phyloP scores from a whole-genome alignment of 2,888 invertebrate genomes.

The Marronus borbonicus region DNA sequence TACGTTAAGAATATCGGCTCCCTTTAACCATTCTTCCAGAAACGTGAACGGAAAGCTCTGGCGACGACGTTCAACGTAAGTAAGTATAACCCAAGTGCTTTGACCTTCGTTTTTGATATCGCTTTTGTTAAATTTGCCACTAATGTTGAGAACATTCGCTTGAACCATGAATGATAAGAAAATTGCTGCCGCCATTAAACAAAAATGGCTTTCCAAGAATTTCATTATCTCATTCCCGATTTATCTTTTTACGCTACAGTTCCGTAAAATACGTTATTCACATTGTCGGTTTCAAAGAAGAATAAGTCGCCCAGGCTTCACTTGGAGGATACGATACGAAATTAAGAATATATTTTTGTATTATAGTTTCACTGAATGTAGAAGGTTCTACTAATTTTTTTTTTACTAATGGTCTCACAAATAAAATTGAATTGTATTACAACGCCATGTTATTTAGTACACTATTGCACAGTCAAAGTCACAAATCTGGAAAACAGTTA shows the following conservation, averaged over 20 bases:
- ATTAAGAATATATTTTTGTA: too few relatives aligned
- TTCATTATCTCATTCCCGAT: not conserved
- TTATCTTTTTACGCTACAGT: not conserved
- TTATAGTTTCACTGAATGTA: too few relatives aligned
- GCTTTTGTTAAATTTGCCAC: conserved; percentile 7
- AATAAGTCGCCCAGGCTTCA: too few relatives aligned
- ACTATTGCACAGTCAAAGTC: too few relatives aligned
- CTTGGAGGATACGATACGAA: too few relatives aligned
- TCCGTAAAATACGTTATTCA: too few relatives aligned
- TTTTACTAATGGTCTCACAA: too few relatives aligned
- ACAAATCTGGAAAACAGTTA: too few relatives aligned
- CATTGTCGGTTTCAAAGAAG: too few relatives aligned
- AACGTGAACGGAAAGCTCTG: conserved; percentile 16
- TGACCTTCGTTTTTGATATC: conserved; percentile 9
- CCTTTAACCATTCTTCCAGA: not conserved
- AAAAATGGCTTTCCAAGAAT: conserved; percentile 14
- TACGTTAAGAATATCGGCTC: conserved; percentile 9
- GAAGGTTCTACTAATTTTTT: too few relatives aligned
- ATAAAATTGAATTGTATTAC: too few relatives aligned
- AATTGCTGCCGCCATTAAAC: conserved; percentile 5
- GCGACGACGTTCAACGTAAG: conserved; percentile 9
- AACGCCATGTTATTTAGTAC: too few relatives aligned
- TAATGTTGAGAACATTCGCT: conserved; percentile 29
- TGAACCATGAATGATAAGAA: conserved; percentile 34
- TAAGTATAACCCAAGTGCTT: conserved; percentile 11